phyloP scores from a whole-genome alignment of 2,113 vertebrate species.

The Pterocles burchelli region DNA sequence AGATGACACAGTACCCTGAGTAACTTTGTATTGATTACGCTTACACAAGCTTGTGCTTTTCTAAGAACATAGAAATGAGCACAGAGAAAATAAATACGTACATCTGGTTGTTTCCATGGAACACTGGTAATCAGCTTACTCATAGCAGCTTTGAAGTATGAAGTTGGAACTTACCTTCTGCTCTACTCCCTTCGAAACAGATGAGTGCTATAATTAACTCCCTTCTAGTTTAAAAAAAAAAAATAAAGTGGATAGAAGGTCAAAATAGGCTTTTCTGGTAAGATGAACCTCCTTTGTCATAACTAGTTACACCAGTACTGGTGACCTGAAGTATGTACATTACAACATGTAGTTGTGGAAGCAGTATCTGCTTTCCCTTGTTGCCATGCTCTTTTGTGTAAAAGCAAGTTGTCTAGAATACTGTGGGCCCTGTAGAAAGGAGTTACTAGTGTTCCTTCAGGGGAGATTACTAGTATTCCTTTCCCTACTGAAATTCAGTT shows the following conservation, averaged over 20 bases:
- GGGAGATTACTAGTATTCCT: not conserved
- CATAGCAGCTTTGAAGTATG: conserved; percentile 1
- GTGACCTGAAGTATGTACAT: not conserved
- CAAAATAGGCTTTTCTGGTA: conserved; percentile 12
- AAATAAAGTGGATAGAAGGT: conserved; percentile 25
- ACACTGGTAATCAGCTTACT: conserved; percentile 15
- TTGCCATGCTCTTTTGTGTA: not conserved
- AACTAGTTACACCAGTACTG: not conserved
- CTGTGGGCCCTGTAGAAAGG: not conserved
- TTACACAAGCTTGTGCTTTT: conserved; percentile 65
- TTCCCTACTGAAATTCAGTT: not conserved
- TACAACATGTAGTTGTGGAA: not conserved
- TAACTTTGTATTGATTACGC: conserved; percentile 47
- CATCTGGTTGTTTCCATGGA: conserved; percentile 33
- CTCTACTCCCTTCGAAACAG: conserved; percentile 22
- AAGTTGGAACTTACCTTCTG: conserved; percentile 63
- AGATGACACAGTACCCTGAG: conserved; percentile 60
- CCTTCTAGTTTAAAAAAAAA: conserved; percentile 39
- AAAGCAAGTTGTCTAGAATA: not conserved
- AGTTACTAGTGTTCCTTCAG: not conserved
- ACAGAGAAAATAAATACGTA: conserved; percentile 15
- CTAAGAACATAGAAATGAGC: conserved; percentile 40
- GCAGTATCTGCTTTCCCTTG: not conserved
- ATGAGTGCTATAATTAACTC: conserved; percentile 51
- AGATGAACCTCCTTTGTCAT: not conserved